phyloP scores from a whole-genome alignment of 2,797 vertebrate species.

The Trematomus bernacchii region DNA sequence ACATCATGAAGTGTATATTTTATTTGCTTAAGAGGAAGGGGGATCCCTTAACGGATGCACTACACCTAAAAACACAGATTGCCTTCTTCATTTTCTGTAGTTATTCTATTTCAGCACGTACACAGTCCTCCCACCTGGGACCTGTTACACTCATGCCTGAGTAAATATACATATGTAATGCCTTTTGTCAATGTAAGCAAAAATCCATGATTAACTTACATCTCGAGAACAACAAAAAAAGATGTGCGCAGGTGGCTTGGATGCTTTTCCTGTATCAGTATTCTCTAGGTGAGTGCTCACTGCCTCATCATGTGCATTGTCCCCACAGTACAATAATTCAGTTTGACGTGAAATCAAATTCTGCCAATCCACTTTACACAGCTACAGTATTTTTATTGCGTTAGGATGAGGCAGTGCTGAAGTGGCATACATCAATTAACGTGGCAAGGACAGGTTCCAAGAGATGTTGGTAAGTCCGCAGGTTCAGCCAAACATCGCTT shows the following conservation, averaged over 20 bases:
- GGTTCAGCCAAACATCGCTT: conserved; percentile 80
- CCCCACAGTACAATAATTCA: conserved; percentile 17
- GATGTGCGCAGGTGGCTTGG: not conserved
- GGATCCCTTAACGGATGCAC: conserved; percentile 1
- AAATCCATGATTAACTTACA: not conserved
- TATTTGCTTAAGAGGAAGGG: not conserved
- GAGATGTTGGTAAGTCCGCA: conserved; percentile 76
- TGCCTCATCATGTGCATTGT: not conserved
- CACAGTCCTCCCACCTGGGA: conserved; percentile 4
- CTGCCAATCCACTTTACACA: conserved; percentile 21
- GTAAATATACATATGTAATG: conserved; percentile 8
- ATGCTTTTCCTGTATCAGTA: not conserved
- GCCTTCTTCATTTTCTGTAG: conserved; percentile 2
- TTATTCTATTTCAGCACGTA: conserved; percentile 21
- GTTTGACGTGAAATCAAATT: conserved; percentile 37
- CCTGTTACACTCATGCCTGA: conserved; percentile 4
- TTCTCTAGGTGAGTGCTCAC: not conserved
- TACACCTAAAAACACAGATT: conserved; percentile 3
- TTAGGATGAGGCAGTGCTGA: conserved; percentile 41
- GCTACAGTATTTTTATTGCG: conserved; percentile 30
- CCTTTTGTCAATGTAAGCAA: not conserved
- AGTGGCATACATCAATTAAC: conserved; percentile 65
- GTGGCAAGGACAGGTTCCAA: conserved; percentile 55
- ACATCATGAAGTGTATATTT: not conserved
- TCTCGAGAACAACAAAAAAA: conserved; percentile 2